Evolutionary conservation across 2,797 vertebrate species (phyloP), one percentile per base, ranked within the genome.

Genomic region (Leontopithecus rosalia): DNA sequence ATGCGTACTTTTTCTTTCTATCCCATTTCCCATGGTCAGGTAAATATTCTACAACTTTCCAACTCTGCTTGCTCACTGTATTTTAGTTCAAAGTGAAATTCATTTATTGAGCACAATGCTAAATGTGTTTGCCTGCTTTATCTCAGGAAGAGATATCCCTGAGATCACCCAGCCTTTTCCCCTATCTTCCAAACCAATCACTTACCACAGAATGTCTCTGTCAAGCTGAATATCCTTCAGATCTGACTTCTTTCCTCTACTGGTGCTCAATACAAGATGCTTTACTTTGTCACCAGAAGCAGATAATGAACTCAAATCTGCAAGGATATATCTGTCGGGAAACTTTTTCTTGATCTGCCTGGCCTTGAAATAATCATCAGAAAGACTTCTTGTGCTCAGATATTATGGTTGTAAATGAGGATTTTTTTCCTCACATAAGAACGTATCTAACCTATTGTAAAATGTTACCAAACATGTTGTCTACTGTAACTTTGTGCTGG

Each of bases 221-320:
- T 90, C 91, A 94, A 82, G 77, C 83, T 58, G 92, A 93, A 96
- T 93, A 76, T 48, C 77, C 87, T 94, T 96, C 88, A 91, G 46
- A 57, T 75, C 58, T 83, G 94, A 55, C 36, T 75, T 84, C 61
- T 82, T 84, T 48, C 67, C 84, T 90, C 80, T 85, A 48, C 77
- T n/a, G 30, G 58, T 50, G 80, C 46, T 94, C 61, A 52, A 67
- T 58, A 81, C 80, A 79, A 67, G 57, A 85, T 8, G 52, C 70
- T 88, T 92, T 93, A 43, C 48, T 86, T 88, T 90, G 84, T 82
- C 73, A 95, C 73, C 77, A 88, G 88, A 58, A 88, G 76, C 61
- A 39, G 13, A 75, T 75, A 75, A 92, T 91, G 88, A 93, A 88
- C 64, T 61, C 30, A 13, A 6, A 1, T 9, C 46, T 90, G 10